Base-by-base conservation (phyloP, 1,140 invertebrate genomes). In the Brachionus koreanus region DNA sequence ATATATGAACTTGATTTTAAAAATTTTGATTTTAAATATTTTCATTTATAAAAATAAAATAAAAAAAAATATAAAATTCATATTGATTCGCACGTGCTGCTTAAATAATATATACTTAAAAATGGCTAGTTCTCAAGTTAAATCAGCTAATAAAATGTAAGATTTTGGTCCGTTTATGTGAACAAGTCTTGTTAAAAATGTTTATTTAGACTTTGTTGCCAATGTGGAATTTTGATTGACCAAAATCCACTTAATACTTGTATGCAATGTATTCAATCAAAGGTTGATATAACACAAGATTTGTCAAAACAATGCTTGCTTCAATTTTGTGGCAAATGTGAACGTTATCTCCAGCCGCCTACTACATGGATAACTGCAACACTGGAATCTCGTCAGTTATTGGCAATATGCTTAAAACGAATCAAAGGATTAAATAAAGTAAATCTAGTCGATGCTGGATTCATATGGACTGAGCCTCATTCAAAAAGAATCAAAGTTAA, bases 381-480 rank as follows among this genome's bases (percentile, higher is more conserved):
- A 10, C 89, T 98, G 0, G 97, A 99, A 89, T 98, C 97, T 0
- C 91, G 93, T 61, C 97, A 99, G 88, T 89, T 99, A 0, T 88
- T 99, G 2, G 91, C 93, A 0, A 86, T 99, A 2, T 99, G 97
- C 86, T 88, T 99, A 4, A 97, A 98, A 86, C 95, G 93, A 86
- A 88, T 99, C 0, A 98, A 97, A 89, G 95, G 95, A 4, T 89
- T 98, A 0, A 94, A 93, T 84, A 92, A 93, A 87, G 93, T 97
- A 0, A 94, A 72, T 13, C 19, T 99, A 5, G 91, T 98, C 57
- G 96, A 99, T 91, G 97, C 98, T 72, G 92, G 93, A 5, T 99
- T 99, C 90, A 91, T 98, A 3, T 99, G 97, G 97, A 99, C 97
- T 39, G 98, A 99, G 87, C 96, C 97, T 81, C 97, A 99, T 91